Evolutionary conservation across 2,113 vertebrate species (phyloP), one percentile per base, ranked within the genome.

Genomic region (Lanius ludovicianus): DNA sequence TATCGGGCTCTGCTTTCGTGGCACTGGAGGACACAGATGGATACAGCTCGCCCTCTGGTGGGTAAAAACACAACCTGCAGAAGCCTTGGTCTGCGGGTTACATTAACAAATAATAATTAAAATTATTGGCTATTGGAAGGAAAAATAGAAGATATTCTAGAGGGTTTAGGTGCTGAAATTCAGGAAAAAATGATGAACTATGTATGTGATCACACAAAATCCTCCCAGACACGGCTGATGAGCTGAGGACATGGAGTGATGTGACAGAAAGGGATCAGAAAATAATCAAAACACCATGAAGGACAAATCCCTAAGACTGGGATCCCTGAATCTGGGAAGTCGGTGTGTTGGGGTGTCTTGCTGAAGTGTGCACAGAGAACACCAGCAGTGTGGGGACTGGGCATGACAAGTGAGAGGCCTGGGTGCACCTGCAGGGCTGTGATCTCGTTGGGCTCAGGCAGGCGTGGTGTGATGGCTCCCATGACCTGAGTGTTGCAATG

Each of bases 11-110:
- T 60, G 91, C 68, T 55, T 86, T 89, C 17, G 4, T 87, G 87
- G 80, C 86, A 44, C 49, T 10, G 41, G 25, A 46, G 18, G 62
- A 62, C 25, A 37, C 23, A 7, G 39, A 77, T 42, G 88, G 94
- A 75, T 73, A 28, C 53, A 93, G 62, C 62, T 90, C 94, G 96
- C 96, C 96, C 96, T 89, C 96, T 97, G 90, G 39, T 90, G 96
- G 96, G 46, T 57, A 22, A 88, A 88, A 63, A 3, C 59, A 30
- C 13, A 39, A 49, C 27, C 3, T 64, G 35, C 10, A 5, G 53
- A 57, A 85, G n/a, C 56, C 56, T 71, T 24, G 44, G 15, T 39
- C 35, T 33, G 30, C 2, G 1, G 20, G 17, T 27, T 55, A 2
- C 12, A 11, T 46, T 49, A 37, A 39, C 6, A 53, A 74, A 49